Base-by-base conservation (phyloP, 2,797 vertebrate species). In the Argyrosomus regius region DNA sequence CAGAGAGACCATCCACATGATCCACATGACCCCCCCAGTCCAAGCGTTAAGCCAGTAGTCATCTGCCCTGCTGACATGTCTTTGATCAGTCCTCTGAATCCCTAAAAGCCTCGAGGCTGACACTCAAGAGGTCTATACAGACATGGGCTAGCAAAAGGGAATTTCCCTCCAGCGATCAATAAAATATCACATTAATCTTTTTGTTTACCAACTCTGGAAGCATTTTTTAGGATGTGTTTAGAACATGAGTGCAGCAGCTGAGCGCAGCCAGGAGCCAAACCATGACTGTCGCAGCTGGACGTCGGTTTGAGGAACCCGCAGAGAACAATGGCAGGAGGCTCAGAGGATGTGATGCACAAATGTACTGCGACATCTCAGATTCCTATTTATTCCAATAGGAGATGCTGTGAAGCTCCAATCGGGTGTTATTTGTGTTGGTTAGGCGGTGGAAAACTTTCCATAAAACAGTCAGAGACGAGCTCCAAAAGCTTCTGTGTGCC, bases 31-130 rank as follows among this genome's bases (percentile, higher is more conserved):
- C 78, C 35, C 35, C 35, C 74, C 77, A 22, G 63, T 46, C 71
- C 66, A n/a, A 54, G 61, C 72, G 20, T 77, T 71, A 82, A 79
- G 64, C 50, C 68, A 58, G 72, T 6, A 70, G 89, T 89, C 83
- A 79, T 84, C 85, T 71, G 72, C 72, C 63, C 46, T 4, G 10
- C 62, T 81, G 20, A 82, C 75, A 48, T n/a, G 78, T 78, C 88
- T 87, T 84, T 89, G 85, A 88, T 90, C 82, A 56, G 18, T 52
- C 75, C 49, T 13, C 24, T 68, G 61, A 79, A 74, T 74, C 76
- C 78, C 65, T 52, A 31, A 78, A 80, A 64, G 71, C 84, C 82
- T 57, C 1, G 9, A 73, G 83, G 80, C 67, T 76, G 79, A 87
- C 72, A 17, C 54, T 69, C 63, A 9, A 9, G 39, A 62, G 46